A percentile compares a stretch with the other conserved stretches of the same genome.
Evolutionary conservation across 2,797 vertebrate genomes (phyloP).

Genomic region (Sebastes hubbsi): DNA sequence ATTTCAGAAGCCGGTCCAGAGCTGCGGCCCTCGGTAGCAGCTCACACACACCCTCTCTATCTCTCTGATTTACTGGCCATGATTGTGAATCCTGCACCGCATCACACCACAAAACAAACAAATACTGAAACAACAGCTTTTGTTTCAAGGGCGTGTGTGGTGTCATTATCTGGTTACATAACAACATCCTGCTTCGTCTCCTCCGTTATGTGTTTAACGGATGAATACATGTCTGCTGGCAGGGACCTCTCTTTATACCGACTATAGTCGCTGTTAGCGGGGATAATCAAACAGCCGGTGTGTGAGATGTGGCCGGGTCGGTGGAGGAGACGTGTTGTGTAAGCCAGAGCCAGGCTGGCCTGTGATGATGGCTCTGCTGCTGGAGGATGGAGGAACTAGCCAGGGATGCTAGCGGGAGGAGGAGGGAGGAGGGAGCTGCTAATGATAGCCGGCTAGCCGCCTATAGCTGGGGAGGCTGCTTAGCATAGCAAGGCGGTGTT

Average conservation of each 20-base stretch:
- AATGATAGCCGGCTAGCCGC: constrained; percentile 49
- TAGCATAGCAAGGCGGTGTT: constrained; percentile 12
- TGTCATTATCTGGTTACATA: constrained; percentile 81
- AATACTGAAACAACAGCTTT: constrained; percentile 74
- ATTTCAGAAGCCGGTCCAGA: constrained; percentile 38
- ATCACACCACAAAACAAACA: constrained; percentile 32
- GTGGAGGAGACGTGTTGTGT: neutral
- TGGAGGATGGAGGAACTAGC: constrained; percentile 59
- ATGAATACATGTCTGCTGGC: neutral
- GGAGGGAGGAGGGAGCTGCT: constrained; percentile 22
- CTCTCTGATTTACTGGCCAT: constrained; percentile 24
- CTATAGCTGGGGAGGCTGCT: neutral
- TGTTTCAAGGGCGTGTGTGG: constrained; percentile 83
- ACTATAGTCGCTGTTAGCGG: neutral
- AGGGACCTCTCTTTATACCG: neutral
- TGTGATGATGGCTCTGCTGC: constrained; percentile 47
- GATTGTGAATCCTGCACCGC: constrained; percentile 10
- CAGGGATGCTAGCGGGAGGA: constrained; percentile 60
- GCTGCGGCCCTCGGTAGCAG: constrained; percentile 21
- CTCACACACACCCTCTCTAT: neutral
- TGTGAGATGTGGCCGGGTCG: neutral
- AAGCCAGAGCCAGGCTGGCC: constrained; percentile 37
- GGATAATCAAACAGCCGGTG: neutral
- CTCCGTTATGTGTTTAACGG: constrained; percentile 19
- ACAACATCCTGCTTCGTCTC: constrained; percentile 71